Evolutionary conservation across 2,888 invertebrate species (phyloP), one percentile per base, ranked within the genome.

Genomic region (Dolomedes plantarius): DNA sequence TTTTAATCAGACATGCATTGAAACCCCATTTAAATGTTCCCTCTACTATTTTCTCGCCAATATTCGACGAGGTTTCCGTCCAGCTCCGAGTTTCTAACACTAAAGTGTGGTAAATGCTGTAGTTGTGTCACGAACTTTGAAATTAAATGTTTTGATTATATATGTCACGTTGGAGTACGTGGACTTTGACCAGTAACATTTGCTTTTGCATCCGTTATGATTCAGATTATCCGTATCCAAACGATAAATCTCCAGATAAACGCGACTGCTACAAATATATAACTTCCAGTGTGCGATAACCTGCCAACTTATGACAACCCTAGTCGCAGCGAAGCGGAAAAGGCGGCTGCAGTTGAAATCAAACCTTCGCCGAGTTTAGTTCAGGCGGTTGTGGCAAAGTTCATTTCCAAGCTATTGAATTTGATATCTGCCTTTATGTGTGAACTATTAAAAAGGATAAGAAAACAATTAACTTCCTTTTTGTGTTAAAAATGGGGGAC

Each of bases 401-500:
- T 56, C 56, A 56, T 56, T 5, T 36, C 16, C 5, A 56, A 23
- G 56, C 23, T 56, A 56, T 56, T 56, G 7, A 23, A 46, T 16
- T 56, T 6, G 3, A 3, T 56, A 56, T 56, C 56, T 46, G 13
- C 23, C n/a, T 56, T 2, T 16, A 7, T 31, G 5, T 31, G 28
- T 13, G 13, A 16, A 23, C 23, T 56, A 56, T 56, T 77, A 64
- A 27, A 77, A 73, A 9, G 67, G 68, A 77, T 68, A 73, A 28
- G n/a, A 31, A n/a, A 19, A 72, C 67, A 77, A 62, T 73, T 28
- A 64, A 19, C 71, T 31, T 65, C 11, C 56, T 11, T 85, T 81
- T 46, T 65, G 41, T 73, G 39, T 56, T 56, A 72, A 73, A 28
- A 67, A 85, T 85, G 83, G 83, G 77, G 9, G 83, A 85, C 73